Evolutionary conservation across 2,113 vertebrate genomes (phyloP).

Genomic region (Semicossyphus pulcher): DNA sequence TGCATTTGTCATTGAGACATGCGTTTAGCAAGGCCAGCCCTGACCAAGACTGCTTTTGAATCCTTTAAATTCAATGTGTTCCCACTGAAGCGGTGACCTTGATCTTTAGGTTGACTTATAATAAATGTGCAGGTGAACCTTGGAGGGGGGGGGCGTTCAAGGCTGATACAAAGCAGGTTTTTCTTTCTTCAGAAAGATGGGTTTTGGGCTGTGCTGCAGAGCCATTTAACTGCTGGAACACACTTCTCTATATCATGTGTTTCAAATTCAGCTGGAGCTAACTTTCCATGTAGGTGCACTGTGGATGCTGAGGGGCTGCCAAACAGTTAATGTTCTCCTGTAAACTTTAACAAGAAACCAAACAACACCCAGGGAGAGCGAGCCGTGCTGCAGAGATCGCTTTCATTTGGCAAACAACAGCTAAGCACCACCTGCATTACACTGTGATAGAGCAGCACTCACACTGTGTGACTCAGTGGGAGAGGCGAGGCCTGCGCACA

Average conservation of each 20-base stretch:
- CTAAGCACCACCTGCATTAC: slow-evolving; percentile 32
- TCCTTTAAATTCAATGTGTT: slow-evolving; percentile 27
- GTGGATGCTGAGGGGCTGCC: slow-evolving; percentile 2
- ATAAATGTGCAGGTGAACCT: slow-evolving; percentile 22
- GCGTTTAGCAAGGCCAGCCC: slow-evolving; percentile 25
- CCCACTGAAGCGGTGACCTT: slow-evolving; percentile 19
- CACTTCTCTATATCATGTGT: slow-evolving; percentile 1
- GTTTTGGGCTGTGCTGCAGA: slow-evolving; percentile 12
- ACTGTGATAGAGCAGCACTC: slow-evolving; percentile 41
- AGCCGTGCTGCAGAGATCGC: slow-evolving; percentile 40
- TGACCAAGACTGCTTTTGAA: slow-evolving; percentile 13
- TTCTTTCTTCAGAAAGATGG: not conserved
- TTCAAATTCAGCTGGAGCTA: slow-evolving; percentile 3
- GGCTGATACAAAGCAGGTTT: slow-evolving; percentile 27
- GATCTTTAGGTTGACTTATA: slow-evolving; percentile 39
- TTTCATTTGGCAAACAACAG: slow-evolving; percentile 55
- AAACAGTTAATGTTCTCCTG: slow-evolving; percentile 7
- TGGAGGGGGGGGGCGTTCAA: not conserved
- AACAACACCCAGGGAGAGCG: slow-evolving; percentile 21
- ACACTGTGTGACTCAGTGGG: slow-evolving; percentile 60
- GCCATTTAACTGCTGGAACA: not conserved
- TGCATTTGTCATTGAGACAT: slow-evolving; percentile 49
- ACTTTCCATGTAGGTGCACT: not conserved
- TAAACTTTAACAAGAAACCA: not conserved
- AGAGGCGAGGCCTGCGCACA: slow-evolving; percentile 38